A percentile compares a stretch with the other conserved stretches of the same genome.
phyloP scores from a whole-genome alignment of 2,888 invertebrate genomes.

The Pandemis cinnamomeana region DNA sequence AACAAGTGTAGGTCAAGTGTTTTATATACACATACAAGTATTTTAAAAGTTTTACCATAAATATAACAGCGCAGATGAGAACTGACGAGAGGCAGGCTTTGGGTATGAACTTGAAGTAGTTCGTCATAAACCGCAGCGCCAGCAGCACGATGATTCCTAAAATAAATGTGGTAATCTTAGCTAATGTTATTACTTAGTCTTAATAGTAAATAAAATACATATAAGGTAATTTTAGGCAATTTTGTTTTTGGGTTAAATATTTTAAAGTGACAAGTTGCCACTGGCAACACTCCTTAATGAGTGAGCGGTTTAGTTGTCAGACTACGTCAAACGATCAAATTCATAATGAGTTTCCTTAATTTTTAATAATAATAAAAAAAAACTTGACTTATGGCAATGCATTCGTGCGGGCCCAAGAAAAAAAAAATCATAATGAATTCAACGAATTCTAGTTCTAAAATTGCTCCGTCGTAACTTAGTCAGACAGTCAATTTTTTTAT shows the following conservation, averaged over 20 bases:
- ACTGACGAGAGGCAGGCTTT: conserved; percentile 94
- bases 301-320: neutral
- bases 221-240: neutral
- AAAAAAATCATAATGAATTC: no score
- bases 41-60: conserved; percentile 84
- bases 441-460: no score
- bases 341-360: no score
- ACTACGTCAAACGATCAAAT: neutral
- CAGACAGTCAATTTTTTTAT: no score
- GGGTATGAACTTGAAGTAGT: conserved; percentile 94
- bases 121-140: conserved; percentile 93
- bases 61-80: conserved; percentile 94
- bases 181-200: neutral
- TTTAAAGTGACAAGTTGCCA: neutral
- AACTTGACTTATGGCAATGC: no score
- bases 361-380: no score
- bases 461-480: no score
- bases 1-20: no score
- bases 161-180: conserved; percentile 48
- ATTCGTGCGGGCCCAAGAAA: no score
- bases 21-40: no score
- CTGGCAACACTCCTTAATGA: conserved; percentile 3
- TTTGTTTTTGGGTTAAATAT: neutral
- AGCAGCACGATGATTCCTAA: conserved; percentile 91
- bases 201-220: neutral